Conservation (phyloP, 2,888 invertebrate genomes). For the Tridacna gigas region DNA sequence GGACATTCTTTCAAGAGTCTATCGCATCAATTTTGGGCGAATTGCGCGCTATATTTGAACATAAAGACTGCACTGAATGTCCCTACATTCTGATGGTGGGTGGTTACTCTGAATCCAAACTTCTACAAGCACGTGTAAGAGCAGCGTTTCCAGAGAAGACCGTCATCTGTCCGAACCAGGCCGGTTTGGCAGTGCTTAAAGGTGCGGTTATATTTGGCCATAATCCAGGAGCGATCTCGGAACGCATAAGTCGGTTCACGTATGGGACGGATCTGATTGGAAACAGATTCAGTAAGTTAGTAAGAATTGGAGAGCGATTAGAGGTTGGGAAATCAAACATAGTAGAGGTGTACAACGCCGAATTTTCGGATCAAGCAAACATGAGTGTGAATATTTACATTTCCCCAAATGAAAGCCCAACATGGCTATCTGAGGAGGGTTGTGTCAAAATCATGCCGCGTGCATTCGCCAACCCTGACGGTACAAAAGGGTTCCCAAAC, state of each 20-base stretch:
- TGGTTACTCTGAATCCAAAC: conserved; percentile 8
- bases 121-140: not conserved
- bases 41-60: not conserved
- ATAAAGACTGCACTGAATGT: not conserved
- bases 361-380: not conserved
- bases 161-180: conserved; percentile 7
- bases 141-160: not conserved
- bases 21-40: not conserved
- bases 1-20: not conserved
- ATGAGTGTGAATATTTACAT: not conserved
- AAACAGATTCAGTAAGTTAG: not conserved
- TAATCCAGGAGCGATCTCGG: conserved; percentile 1
- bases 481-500: not conserved
- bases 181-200: conserved; percentile 13
- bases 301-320: not conserved
- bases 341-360: not conserved
- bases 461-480: not conserved
- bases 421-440: not conserved
- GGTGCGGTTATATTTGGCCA: conserved; percentile 19
- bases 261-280: not conserved
- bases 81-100: not conserved
- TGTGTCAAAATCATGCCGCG: not conserved
- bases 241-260: conserved; percentile 14
- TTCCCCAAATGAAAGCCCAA: conserved; percentile 6
- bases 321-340: conserved; percentile 5